Evolutionary conservation across 2,888 invertebrate genomes (phyloP).

Genomic region (Biston betularia): DNA sequence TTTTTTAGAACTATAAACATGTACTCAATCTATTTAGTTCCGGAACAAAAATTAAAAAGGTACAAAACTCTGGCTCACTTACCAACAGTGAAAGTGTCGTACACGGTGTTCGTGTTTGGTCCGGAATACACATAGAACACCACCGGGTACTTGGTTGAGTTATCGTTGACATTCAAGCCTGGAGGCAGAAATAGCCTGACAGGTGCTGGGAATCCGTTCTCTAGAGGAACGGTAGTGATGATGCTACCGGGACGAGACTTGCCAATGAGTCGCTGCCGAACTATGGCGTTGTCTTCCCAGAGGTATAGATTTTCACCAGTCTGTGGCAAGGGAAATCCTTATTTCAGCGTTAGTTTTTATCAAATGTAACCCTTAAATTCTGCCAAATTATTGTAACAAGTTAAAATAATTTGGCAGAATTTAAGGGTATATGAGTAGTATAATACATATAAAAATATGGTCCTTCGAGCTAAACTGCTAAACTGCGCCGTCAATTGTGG

Average conservation of each 20-base stretch:
- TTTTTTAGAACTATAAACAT: too few species aligned
- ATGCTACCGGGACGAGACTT: conserved; percentile 83
- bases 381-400: too few species aligned
- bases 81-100: conserved; percentile 88
- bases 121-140: conserved; percentile 94
- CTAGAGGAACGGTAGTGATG: conserved; percentile 85
- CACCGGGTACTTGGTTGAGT: conserved; percentile 87
- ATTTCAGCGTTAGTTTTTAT: not conserved
- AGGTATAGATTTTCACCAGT: conserved; percentile 50
- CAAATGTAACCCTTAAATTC: not conserved
- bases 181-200: conserved; percentile 90
- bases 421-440: not conserved
- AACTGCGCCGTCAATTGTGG: too few species aligned
- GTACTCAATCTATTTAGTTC: too few species aligned
- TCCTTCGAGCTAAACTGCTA: not conserved
- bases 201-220: conserved; percentile 86
- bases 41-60: not conserved
- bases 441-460: not conserved
- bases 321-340: conserved; percentile 41
- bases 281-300: conserved; percentile 88
- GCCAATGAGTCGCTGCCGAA: conserved; percentile 79
- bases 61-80: conserved; percentile 45
- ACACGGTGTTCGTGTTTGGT: conserved; percentile 92
- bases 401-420: too few species aligned
- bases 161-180: conserved; percentile 86